Conservation (phyloP, 1,140 invertebrate species). For the Homarus americanus region DNA sequence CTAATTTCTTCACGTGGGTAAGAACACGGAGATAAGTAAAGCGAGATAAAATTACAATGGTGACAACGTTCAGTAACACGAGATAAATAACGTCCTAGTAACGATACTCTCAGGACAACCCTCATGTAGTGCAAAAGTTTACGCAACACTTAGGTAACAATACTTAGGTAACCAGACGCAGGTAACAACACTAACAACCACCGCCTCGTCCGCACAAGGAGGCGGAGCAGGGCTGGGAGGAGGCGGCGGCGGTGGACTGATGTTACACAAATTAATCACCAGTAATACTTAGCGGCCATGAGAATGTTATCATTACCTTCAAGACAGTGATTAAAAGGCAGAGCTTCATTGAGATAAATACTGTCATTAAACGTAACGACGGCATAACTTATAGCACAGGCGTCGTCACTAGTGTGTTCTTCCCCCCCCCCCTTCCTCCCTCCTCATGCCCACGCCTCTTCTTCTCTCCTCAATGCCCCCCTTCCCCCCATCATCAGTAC, state of each 20-base stretch:
- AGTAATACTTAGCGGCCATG: conserved; percentile 54
- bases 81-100: too few relatives aligned
- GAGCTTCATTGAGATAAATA: conserved; percentile 69
- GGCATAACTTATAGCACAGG: conserved; percentile 63
- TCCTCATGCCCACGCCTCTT: neutral
- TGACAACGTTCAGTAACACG: too few relatives aligned
- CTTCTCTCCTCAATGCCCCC: neutral
- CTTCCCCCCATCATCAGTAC: neutral
- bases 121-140: too few relatives aligned
- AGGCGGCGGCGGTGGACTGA: conserved; percentile 46
- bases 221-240: neutral
- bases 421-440: neutral
- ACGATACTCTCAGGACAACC: too few relatives aligned
- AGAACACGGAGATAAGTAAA: too few relatives aligned
- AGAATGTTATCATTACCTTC: conserved; percentile 67
- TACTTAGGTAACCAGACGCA: too few relatives aligned
- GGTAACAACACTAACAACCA: neutral
- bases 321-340: conserved; percentile 68
- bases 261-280: conserved; percentile 56
- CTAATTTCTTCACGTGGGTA: too few relatives aligned
- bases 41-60: too few relatives aligned
- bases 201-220: neutral
- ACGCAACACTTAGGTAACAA: too few relatives aligned
- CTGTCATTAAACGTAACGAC: conserved; percentile 66
- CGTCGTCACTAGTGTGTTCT: conserved; percentile 19